Evolutionary conservation across 1,140 invertebrate species (phyloP).

Genomic region (Phenacoccus solenopsis): DNA sequence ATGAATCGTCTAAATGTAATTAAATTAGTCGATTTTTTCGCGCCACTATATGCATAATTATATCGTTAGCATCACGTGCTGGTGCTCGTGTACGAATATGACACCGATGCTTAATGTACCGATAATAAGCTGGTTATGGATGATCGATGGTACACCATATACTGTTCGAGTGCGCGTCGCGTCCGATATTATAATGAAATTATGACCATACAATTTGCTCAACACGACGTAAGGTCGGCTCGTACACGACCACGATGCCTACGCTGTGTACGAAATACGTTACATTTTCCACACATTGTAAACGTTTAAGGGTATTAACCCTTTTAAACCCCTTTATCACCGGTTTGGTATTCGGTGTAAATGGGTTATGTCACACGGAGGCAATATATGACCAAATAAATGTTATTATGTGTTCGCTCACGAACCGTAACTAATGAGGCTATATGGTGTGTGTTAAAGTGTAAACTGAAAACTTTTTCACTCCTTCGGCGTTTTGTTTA

Average conservation of each 20-base stretch:
- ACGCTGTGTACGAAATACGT: neutral
- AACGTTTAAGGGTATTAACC: conserved; percentile 7
- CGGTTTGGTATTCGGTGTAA: conserved; percentile 5
- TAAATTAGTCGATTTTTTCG: too few species aligned
- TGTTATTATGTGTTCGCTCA: conserved; percentile 10
- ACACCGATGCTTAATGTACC: neutral
- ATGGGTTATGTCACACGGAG: conserved; percentile 7
- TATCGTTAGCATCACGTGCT: neutral
- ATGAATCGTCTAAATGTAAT: too few species aligned
- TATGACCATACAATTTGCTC: neutral
- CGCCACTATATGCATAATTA: conserved; percentile 1
- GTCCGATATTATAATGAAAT: neutral
- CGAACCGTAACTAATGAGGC: conserved; percentile 6
- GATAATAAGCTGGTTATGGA: conserved; percentile 8
- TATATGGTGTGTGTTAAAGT: neutral
- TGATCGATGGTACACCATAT: neutral
- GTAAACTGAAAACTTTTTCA: neutral
- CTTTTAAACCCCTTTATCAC: conserved; percentile 7
- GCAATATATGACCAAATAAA: conserved; percentile 17
- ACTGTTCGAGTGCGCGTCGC: neutral
- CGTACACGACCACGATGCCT: neutral
- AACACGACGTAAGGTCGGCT: neutral
- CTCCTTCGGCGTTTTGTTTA: neutral
- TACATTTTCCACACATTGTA: neutral
- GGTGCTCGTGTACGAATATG: neutral